These are phyloP conservation scores for Neolamprologus hecqui DNA, from an alignment of 2,113 vertebrate species.

Conservation along the genomic window DNA sequence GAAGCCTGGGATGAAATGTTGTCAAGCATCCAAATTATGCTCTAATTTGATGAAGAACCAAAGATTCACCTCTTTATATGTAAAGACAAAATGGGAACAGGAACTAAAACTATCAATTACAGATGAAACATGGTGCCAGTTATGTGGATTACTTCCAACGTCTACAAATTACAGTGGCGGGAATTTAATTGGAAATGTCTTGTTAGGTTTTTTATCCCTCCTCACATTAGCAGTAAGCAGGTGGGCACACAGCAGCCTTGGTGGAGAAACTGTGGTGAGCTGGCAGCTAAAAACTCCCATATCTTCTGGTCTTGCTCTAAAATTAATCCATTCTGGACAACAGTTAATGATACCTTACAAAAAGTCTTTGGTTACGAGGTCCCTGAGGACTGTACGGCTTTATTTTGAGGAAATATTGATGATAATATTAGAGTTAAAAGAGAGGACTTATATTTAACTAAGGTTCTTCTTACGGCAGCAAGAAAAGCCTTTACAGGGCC, in stretches of 20 bases:
- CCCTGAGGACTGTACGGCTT: fast-evolving
- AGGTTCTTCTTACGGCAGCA: fast-evolving
- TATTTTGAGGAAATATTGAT: not conserved
- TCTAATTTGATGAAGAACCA: fast-evolving
- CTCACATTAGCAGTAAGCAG: not conserved
- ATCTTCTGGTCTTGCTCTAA: fast-evolving
- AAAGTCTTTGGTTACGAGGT: not conserved
- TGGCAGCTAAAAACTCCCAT: fast-evolving
- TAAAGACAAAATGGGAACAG: not conserved
- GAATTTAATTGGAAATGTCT: fast-evolving
- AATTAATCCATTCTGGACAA: fast-evolving
- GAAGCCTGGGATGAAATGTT: fast-evolving
- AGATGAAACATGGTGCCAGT: fast-evolving
- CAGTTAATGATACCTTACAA: not conserved
- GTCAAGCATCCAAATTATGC: not conserved
- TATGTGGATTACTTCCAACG: not conserved
- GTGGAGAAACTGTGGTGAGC: fast-evolving
- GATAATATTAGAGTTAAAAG: too few relatives aligned
- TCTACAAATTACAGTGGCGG: fast-evolving
- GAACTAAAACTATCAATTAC: fast-evolving
- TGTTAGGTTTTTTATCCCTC: not conserved
- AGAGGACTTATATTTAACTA: too few relatives aligned
- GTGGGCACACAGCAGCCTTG: not conserved
- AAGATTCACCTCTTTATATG: not conserved
- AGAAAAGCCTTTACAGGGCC: fast-evolving